phyloP scores from a whole-genome alignment of 2,113 vertebrate species.

The Poeciliopsis occidentalis region DNA sequence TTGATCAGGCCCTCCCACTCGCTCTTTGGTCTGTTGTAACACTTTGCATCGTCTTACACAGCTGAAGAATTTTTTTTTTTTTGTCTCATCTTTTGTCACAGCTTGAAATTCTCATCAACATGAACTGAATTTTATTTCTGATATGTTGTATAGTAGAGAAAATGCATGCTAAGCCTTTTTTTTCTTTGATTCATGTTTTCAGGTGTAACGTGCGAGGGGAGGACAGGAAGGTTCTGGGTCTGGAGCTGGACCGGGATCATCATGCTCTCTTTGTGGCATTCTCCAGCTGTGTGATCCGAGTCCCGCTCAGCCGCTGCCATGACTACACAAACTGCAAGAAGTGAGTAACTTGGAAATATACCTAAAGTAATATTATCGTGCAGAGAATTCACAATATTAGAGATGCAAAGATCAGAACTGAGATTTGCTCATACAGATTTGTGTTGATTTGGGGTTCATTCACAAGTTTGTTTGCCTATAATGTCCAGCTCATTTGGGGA shows the following conservation, averaged over 20 bases:
- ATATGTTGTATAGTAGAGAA: constrained; percentile 23
- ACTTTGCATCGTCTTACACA: constrained; percentile 59
- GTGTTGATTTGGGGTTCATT: not conserved
- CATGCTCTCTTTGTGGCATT: constrained; percentile 90
- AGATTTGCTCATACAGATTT: not conserved
- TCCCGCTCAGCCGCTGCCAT: constrained; percentile 87
- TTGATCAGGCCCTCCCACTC: constrained; percentile 51
- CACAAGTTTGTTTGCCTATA: too few species aligned
- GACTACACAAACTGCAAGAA: constrained; percentile 83
- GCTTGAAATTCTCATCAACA: constrained; percentile 33
- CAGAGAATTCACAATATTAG: not conserved
- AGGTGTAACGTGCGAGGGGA: constrained; percentile 85
- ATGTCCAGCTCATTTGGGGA: too few species aligned
- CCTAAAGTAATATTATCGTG: not conserved
- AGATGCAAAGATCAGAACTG: not conserved
- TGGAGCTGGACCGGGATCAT: constrained; percentile 87
- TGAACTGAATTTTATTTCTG: constrained; percentile 13
- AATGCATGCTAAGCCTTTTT: not conserved
- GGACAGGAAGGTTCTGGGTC: constrained; percentile 81
- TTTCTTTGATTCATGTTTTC: constrained; percentile 1
- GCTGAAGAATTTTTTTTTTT: constrained; percentile 35
- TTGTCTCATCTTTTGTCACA: constrained; percentile 35
- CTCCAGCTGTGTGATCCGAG: constrained; percentile 85
- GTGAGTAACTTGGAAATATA: constrained; percentile 72
- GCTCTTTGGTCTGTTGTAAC: constrained; percentile 49